Base-by-base conservation (phyloP, 2,797 vertebrate species). In the Sebastes taczanowskii region DNA sequence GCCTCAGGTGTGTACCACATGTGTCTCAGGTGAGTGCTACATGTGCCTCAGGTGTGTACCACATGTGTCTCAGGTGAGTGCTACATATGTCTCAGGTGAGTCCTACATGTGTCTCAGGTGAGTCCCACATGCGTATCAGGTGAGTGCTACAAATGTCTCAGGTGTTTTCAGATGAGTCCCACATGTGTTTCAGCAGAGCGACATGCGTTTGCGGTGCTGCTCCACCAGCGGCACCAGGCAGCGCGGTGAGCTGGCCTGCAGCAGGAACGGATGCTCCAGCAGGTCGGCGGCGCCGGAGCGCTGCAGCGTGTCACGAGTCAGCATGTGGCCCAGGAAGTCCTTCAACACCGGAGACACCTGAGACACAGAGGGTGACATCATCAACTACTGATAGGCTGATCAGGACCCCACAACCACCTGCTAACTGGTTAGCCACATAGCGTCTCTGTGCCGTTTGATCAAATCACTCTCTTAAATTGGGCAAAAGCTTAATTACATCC, bases 181-280 rank as follows among this genome's bases (percentile, higher is more conserved):
- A 38, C 35, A 14, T 38, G 11, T 5, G 64, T 27, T 7, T 97
- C 94, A 97, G 94, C 97, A 97, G 83, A 95, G 94, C 1, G 97
- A 97, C 92, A 96, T 97, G 32, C 96, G 96, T 82, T 98, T 97
- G 71, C 96, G 95, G 90, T 97, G 96, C 73, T 96, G 96, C 34
- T 98, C 97, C 89, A 99, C 98, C 55, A 99, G 95, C 1, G 97
- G 97, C 5, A 97, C 95, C 84, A 99, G 93, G 91, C 97, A 98
- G 81, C 96, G 95, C 0, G 97, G 96, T 0, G 97, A 93, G 4
- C 96, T 90, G 0, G 96, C 95, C 95, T 99, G 98, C 75, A 98
- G 96, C 87, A 99, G 88, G 90, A 99, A 99, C 4, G 97, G 97
- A 34, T 99, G 98, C 79, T 97, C 94, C 84, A 99, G 95, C n/a